A percentile compares a stretch with the other conserved stretches of the same genome.
phyloP scores from a whole-genome alignment of 2,888 invertebrate genomes.

The Platerodrilus igneus region DNA sequence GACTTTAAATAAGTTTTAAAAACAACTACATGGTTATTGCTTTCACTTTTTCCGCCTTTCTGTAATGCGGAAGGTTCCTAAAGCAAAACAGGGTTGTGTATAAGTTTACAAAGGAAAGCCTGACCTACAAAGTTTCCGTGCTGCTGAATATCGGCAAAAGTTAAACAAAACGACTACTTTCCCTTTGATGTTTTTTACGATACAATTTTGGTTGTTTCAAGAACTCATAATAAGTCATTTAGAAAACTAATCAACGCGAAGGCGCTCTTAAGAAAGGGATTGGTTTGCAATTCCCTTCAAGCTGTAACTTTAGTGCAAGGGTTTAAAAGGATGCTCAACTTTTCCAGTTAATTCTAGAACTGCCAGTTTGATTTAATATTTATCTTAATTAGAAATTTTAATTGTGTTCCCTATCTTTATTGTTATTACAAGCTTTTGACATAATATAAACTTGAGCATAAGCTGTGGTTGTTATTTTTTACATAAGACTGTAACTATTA shows the following conservation, averaged over 20 bases:
- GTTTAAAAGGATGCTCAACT: constrained; percentile 7
- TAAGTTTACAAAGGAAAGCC: no score
- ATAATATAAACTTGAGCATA: no score
- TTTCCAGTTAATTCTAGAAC: constrained; percentile 4
- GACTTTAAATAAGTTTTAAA: no score
- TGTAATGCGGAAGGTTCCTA: no score
- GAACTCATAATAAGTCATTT: constrained; percentile 10
- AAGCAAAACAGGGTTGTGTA: no score
- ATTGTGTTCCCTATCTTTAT: no score
- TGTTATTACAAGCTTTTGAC: no score
- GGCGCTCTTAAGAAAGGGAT: constrained; percentile 6
- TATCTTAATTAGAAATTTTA: constrained; percentile 10
- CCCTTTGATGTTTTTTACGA: constrained; percentile 4
- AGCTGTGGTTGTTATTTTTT: no score
- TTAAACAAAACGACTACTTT: not conserved
- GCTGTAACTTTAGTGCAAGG: constrained; percentile 6
- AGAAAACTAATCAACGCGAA: constrained; percentile 14
- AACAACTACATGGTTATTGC: no score
- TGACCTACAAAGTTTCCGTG: constrained; percentile 7
- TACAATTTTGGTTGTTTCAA: constrained; percentile 10
- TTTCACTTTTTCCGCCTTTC: no score
- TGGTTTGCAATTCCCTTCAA: constrained; percentile 12
- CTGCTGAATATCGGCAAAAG: constrained; percentile 6
- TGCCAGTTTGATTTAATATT: constrained; percentile 11
- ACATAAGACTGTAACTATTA: no score